Base-by-base conservation (phyloP, 2,797 vertebrate genomes). In the Distichodus sexfasciatus region DNA sequence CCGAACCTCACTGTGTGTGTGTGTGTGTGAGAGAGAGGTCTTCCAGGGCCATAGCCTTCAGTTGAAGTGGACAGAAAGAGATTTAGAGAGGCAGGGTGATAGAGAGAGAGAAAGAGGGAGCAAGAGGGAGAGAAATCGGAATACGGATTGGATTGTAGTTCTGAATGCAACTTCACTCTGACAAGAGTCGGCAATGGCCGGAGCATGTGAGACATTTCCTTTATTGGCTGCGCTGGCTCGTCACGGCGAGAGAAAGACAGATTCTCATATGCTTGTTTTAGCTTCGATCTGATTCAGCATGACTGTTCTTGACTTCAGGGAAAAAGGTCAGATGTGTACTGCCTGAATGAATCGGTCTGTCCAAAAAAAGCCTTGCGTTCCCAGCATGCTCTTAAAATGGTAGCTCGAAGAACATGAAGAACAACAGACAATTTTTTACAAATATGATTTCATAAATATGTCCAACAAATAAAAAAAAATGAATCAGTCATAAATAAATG, bases 41-140 rank as follows among this genome's bases (percentile, higher is more conserved):
- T 53, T 64, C 40, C 53, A 66, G 69, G 63, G 57, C 40, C 53
- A 12, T 6, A 44, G 65, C 23, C 8, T 59, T 36, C 40, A 26
- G 50, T 58, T n/a, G 57, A 43, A 40, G 26, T 55, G 59, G 35
- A 69, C n/a, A 33, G 61, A 24, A 36, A 38, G 17, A 15, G 33
- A 29, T n/a, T n/a, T 19, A 55, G 8, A 33, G 28, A 36, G 17
- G 4, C 15, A 69, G 79, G 78, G 72, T 75, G 78, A 75, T 72
- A 58, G 9, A 60, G 69, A 47, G 50, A 3, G 47, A 43, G 1
- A 76, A 71, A 68, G 71, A 69, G 35, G n/a, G 75, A 59, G 66
- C 71, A 31, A n/a, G 66, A 62, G 76, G 74, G 74, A 14, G 21
- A 71, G 35, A 54, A 38, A 6, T 5, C 9, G 28, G 26, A 43